Conservation (phyloP, 2,888 invertebrate species). For the Metalampra italica region DNA sequence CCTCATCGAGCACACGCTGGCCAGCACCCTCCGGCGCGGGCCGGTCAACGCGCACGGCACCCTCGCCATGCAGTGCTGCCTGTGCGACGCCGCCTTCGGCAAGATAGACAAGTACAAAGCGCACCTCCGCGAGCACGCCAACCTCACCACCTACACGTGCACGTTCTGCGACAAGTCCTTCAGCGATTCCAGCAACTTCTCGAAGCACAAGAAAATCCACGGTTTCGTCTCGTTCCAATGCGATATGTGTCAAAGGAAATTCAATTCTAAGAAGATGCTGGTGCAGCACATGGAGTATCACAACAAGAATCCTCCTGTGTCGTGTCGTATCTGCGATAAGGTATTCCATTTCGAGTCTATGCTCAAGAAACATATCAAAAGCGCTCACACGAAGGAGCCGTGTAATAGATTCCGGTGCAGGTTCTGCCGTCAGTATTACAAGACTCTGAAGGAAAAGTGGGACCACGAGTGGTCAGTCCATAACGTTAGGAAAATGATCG, state of each 20-base stretch:
- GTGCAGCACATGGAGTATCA: slow-evolving; percentile 67
- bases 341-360: slow-evolving; percentile 63
- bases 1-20: slow-evolving; percentile 67
- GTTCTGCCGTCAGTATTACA: slow-evolving; percentile 50
- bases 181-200: slow-evolving; percentile 72
- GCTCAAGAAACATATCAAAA: slow-evolving; percentile 62
- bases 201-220: slow-evolving; percentile 73
- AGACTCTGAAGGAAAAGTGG: slow-evolving; percentile 63
- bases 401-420: slow-evolving; percentile 45
- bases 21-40: slow-evolving; percentile 56
- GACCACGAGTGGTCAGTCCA: slow-evolving; percentile 70
- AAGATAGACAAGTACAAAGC: slow-evolving; percentile 66
- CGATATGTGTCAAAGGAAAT: slow-evolving; percentile 66
- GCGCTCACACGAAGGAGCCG: slow-evolving; percentile 41
- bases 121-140: slow-evolving; percentile 67
- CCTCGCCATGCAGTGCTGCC: slow-evolving; percentile 57
- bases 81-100: slow-evolving; percentile 55
- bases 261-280: slow-evolving; percentile 70
- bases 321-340: slow-evolving; percentile 50
- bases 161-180: slow-evolving; percentile 69
- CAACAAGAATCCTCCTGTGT: slow-evolving; percentile 45
- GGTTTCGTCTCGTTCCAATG: slow-evolving; percentile 59
- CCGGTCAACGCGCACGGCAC: slow-evolving; percentile 49
- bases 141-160: slow-evolving; percentile 67
- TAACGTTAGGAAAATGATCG: slow-evolving; percentile 59